Base-by-base conservation (phyloP, 1,140 invertebrate species). In the Aleiodes sp. region DNA sequence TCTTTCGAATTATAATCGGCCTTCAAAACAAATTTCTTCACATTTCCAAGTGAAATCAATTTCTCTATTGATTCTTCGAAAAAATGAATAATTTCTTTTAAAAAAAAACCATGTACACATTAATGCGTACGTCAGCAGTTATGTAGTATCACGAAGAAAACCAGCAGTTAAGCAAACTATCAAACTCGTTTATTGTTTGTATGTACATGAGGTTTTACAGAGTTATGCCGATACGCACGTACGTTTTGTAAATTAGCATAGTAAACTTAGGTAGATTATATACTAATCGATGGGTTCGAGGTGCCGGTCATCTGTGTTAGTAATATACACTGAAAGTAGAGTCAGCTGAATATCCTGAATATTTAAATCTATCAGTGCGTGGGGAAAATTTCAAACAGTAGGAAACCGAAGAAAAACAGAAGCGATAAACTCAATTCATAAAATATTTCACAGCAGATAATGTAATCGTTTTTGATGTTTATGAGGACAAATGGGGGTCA, bases 241-340 rank as follows among this genome's bases (percentile, higher is more conserved):
- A 68, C 65, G 65, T 57, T 56, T 31, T 62, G 70, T 67, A 62
- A 77, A 80, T 79, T 80, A 79, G 72, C 75, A 79, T 79, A 78
- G 70, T 70, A 71, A 71, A 71, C 70, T 65, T 67, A 69, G 24
- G 70, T 52, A 35, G 56, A 60, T 39, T 60, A 29, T 68, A 24
- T 29, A 60, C 21, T 61, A 43, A 57, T 60, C 33, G 29, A 43
- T 33, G 56, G 39, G 59, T 31, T 35, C 26, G 24, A 43, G 46
- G 64, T 14, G 24, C 56, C 26, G 21, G 43, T 43, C 24, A 24
- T 41, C 43, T 46, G 56, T 16, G 28, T 16, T 31, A 16, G 43
- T 29, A 31, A 56, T 19, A 46, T 12, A 39, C 12, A 21, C 10
- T 9, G 3, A 9, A 9, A 12, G 14, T 39, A 14, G 10, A 14